These are phyloP conservation scores for Colletes latitarsis DNA, from an alignment of 1,140 invertebrate species.

Conservation along the genomic window DNA sequence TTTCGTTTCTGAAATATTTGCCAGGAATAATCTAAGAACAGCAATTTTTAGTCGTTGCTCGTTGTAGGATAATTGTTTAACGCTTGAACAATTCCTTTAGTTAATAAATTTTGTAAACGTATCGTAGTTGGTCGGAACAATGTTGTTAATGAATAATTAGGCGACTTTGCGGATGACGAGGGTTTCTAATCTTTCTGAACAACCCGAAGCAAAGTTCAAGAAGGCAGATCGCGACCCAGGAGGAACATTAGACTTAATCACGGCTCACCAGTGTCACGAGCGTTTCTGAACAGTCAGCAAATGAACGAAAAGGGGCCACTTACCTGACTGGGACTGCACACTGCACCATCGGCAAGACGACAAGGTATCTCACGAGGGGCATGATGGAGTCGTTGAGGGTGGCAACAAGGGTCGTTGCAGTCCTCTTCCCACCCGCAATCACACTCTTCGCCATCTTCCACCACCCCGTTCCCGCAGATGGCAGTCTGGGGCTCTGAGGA, in stretches of 20 bases:
- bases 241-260: conserved; percentile 1
- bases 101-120: no score
- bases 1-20: not conserved
- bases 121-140: no score
- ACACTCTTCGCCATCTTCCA: conserved; percentile 97
- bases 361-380: conserved; percentile 89
- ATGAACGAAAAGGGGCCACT: conserved; percentile 37
- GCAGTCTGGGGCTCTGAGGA: conserved; percentile 90
- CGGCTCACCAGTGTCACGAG: not conserved
- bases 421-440: conserved; percentile 99
- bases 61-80: no score
- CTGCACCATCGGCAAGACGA: conserved; percentile 87
- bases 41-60: no score
- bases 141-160: no score
- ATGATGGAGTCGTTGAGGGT: conserved; percentile 91
- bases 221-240: not conserved
- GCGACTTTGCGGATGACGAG: no score
- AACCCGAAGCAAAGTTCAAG: not conserved
- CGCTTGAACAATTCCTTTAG: no score
- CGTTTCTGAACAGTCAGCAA: conserved; percentile 17
- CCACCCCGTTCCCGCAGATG: conserved; percentile 98
- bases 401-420: conserved; percentile 97
- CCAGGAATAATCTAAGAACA: not conserved
- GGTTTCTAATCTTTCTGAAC: no score
- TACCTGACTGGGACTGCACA: conserved; percentile 91